Conservation (phyloP, 2,797 vertebrate genomes). For the Podarcis lilfordi region DNA sequence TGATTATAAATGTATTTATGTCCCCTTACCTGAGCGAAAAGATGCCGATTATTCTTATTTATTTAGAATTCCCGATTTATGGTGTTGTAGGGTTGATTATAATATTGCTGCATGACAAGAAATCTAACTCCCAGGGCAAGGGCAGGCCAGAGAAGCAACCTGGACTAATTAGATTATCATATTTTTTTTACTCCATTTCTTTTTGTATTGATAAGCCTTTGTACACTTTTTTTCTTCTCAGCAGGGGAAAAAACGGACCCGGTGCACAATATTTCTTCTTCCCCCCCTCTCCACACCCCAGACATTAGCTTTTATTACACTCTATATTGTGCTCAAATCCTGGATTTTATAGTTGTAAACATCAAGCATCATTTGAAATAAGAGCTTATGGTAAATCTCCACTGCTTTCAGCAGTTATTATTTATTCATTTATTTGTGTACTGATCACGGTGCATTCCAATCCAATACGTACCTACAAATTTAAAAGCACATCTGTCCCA, state of each 20-base stretch:
- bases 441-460: conserved; percentile 23
- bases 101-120: conserved; percentile 32
- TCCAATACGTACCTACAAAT: background rate
- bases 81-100: conserved; percentile 44
- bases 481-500: background rate
- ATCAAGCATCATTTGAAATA: conserved; percentile 41
- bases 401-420: conserved; percentile 24
- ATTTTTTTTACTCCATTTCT: conserved; percentile 42
- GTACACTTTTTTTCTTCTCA: conserved; percentile 3
- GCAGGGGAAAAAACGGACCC: background rate
- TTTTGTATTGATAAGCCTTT: conserved; percentile 1
- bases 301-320: conserved; percentile 38
- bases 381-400: conserved; percentile 32
- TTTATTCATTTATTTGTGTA: conserved; percentile 55
- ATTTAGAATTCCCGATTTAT: conserved; percentile 51
- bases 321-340: conserved; percentile 43
- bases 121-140: conserved; percentile 32
- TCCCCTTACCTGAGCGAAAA: conserved; percentile 40
- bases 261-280: conserved; percentile 26
- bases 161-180: conserved; percentile 46
- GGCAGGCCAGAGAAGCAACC: background rate
- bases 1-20: conserved; percentile 59
- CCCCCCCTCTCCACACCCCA: background rate
- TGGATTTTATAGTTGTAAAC: conserved; percentile 14
- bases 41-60: conserved; percentile 55